Percentiles rank a stretch among this genome's conserved stretches.
Conservation (phyloP, 2,888 invertebrate species). For the Proisotoma minuta region DNA sequence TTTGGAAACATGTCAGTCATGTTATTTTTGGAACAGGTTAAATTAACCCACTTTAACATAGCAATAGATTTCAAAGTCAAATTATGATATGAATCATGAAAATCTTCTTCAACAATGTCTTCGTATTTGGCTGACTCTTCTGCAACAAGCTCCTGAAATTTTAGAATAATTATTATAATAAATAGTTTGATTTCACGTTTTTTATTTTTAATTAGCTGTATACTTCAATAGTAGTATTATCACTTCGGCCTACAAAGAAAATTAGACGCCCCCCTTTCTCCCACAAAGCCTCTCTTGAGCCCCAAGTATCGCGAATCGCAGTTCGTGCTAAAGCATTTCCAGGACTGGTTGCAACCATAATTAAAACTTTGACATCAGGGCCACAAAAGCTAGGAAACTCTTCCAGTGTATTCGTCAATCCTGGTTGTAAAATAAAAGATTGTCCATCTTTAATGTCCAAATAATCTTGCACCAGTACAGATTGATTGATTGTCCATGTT, state of each 20-base stretch:
- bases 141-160: conserved; percentile 58
- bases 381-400: conserved; percentile 33
- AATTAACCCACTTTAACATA: conserved; percentile 74
- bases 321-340: conserved; percentile 53
- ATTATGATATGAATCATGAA: conserved; percentile 80
- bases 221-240: conserved; percentile 55
- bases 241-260: conserved; percentile 61
- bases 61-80: conserved; percentile 77
- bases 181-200: neutral
- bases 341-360: conserved; percentile 42
- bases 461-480: conserved; percentile 41
- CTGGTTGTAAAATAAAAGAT: conserved; percentile 40
- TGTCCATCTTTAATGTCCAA: conserved; percentile 35
- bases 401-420: conserved; percentile 11
- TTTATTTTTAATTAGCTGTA: neutral
- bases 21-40: conserved; percentile 56
- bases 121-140: conserved; percentile 63
- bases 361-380: conserved; percentile 38
- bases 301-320: conserved; percentile 71
- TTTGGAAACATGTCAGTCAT: conserved; percentile 51
- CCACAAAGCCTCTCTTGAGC: conserved; percentile 50
- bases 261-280: conserved; percentile 53
- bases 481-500: conserved; percentile 45
- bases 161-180: neutral
- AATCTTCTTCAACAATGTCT: conserved; percentile 77